Base-by-base conservation (phyloP, 2,888 invertebrate species). In the Drosophila silvestris region DNA sequence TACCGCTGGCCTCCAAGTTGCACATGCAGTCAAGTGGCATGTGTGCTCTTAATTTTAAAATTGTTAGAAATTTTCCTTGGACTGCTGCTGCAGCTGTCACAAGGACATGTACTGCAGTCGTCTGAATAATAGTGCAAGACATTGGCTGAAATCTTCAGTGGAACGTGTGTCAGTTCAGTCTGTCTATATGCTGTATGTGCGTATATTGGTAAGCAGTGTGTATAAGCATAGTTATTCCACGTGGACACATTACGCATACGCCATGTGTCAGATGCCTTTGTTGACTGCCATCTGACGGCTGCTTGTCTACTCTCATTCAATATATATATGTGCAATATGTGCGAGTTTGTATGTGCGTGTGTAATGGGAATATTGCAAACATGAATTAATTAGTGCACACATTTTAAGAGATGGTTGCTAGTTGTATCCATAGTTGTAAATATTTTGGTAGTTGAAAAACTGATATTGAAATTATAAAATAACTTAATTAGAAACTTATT, bases 61-160 rank as follows among this genome's bases (percentile, higher is more conserved):
- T 91, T 87, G 85, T 77, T 91, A 64, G 77, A 84, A 84, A 81
- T 79, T 83, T 77, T 81, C 72, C 75, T 82, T 79, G 75, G 74
- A 73, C 60, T 56, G 66, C 41, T 74, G 47, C 71, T 84, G 74
- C 91, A 89, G 88, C 91, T 86, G 85, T 87, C 90, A 88, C 88
- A 79, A 75, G 91, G 79, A 89, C 91, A 91, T 87, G 87, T 90
- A 86, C 86, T 90, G 91, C 87, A 89, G 77, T 59, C 70, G 56
- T 61, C 67, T 77, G 87, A 89, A 72, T 79, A 79, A 79, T 84
- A 74, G 61, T 58, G 52, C 70, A 75, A 91, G 85, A 81, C 82
- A 83, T 84, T 83, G 74, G 56, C 73, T 39, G 53, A 79, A 84
- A 66, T 73, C 83, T 76, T 71, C 35, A 59, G 41, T 70, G 65